phyloP scores from a whole-genome alignment of 2,113 vertebrate genomes.

The Gnathonemus longibarbis region DNA sequence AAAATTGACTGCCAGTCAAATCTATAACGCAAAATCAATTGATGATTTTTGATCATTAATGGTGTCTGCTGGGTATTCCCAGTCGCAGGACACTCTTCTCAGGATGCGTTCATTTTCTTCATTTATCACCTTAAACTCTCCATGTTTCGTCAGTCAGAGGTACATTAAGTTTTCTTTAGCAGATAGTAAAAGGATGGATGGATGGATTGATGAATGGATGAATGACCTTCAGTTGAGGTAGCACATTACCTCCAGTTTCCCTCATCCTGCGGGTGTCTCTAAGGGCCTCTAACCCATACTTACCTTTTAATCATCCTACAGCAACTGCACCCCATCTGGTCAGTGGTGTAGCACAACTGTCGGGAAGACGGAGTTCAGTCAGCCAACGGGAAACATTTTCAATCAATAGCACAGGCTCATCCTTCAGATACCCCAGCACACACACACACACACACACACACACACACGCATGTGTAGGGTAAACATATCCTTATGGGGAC shows the following conservation, averaged over 20 bases:
- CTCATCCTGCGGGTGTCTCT: background rate
- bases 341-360: conserved; percentile 50
- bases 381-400: background rate
- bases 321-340: conserved; percentile 98
- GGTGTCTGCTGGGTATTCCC: background rate
- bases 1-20: background rate
- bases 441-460: background rate
- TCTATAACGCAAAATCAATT: background rate
- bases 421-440: background rate
- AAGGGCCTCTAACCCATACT: conserved; percentile 26
- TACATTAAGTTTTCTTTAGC: background rate
- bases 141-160: background rate
- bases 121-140: too few relatives aligned
- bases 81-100: too few relatives aligned
- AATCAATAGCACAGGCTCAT: background rate
- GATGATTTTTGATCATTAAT: background rate
- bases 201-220: background rate
- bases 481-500: too few relatives aligned
- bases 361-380: conserved; percentile 23
- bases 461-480: background rate
- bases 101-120: too few relatives aligned
- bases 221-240: background rate
- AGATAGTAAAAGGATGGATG: background rate
- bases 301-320: conserved; percentile 96
- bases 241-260: background rate